A percentile compares a stretch with the other conserved stretches of the same genome.
These are phyloP conservation scores for Embidobia sp. DNA, from an alignment of 2,888 invertebrate species.

Conservation along the genomic window DNA sequence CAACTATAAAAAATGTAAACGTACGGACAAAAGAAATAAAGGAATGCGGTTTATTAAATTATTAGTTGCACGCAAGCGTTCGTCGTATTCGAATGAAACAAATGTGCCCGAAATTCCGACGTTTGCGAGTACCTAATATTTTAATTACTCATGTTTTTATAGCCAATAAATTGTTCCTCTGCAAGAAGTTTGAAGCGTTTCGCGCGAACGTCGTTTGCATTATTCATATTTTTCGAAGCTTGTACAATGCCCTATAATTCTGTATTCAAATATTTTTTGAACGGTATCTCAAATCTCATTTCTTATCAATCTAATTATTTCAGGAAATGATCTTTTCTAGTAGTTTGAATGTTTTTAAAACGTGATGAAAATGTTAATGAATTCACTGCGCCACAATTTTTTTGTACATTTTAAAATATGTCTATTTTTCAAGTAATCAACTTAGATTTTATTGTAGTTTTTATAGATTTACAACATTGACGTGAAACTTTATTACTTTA, in stretches of 20 bases:
- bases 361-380: too few relatives aligned
- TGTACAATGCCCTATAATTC: neutral
- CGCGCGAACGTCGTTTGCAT: neutral
- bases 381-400: too few relatives aligned
- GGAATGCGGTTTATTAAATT: constrained; percentile 18
- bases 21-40: neutral
- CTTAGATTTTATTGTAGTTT: too few relatives aligned
- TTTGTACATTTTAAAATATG: too few relatives aligned
- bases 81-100: too few relatives aligned
- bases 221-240: neutral
- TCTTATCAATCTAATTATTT: too few relatives aligned
- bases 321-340: too few relatives aligned
- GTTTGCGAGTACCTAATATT: neutral
- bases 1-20: constrained; percentile 1
- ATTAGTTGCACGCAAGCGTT: neutral
- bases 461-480: too few relatives aligned
- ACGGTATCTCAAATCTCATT: neutral
- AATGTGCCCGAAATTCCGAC: too few relatives aligned
- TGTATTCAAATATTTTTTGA: constrained; percentile 6
- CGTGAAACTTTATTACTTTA: too few relatives aligned
- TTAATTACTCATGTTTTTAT: neutral
- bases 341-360: too few relatives aligned
- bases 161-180: neutral
- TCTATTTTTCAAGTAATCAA: too few relatives aligned
- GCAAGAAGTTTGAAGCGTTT: neutral